Evolutionary conservation across 1,140 invertebrate species (phyloP), one percentile per base, ranked within the genome.

Genomic region (Ceratina japonica): DNA sequence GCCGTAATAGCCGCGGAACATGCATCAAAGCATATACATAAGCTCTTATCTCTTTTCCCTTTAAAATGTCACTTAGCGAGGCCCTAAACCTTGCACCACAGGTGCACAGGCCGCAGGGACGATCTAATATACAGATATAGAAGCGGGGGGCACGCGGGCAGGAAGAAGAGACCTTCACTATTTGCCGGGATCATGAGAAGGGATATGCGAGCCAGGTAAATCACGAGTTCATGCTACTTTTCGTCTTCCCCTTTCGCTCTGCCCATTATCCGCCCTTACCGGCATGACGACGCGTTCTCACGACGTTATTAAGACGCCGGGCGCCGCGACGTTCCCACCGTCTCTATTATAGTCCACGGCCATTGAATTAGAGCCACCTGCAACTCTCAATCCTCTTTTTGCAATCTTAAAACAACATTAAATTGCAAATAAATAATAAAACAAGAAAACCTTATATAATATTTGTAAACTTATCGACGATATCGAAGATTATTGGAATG

Each of bases 221-320:
- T 87, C 85, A 87, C 79, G 72, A 68, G 63, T 44, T 79, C 75
- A 68, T 63, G 66, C 59, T 59, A 62, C 71, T 82, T 78, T 75
- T 72, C 68, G 54, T 56, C 61, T 68, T 73, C 74, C 72, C 63
- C 58, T 79, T 70, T 82, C 51, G 59, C 73, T 58, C 24, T 44
- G 22, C 52, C 69, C n/a, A 16, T 64, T 63, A 62, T 68, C 71
- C 63, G 51, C 65, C 61, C 64, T 72, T 56, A 49, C 70, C 16
- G 62, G 71, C 80, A 80, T 85, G 83, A 85, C 80, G 80, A 44
- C 76, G 79, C 81, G 54, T 77, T 83, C 81, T 78, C 66, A 69
- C 78, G 69, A 77, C 81, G 81, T 86, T 86, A 85, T 86, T 86
- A 86, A 86, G 84, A 85, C 80, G 75, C 84, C 51, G 59, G 76